These are phyloP conservation scores for Pangasius djambal DNA, from an alignment of 2,797 vertebrate genomes.

Conservation along the genomic window DNA sequence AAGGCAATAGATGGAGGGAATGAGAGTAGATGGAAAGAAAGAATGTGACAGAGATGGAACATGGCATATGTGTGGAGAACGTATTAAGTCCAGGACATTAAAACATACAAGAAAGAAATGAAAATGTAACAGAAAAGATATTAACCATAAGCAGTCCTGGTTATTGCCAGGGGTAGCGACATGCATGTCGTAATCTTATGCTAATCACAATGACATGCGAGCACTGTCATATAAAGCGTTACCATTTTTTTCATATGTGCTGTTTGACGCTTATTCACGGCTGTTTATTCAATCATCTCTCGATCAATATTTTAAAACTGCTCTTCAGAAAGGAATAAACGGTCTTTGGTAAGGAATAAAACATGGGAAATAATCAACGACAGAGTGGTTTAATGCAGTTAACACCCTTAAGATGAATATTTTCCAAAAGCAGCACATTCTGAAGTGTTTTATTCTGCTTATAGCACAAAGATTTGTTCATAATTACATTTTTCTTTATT, in stretches of 20 bases:
- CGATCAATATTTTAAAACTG: not conserved
- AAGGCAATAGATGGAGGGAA: slow-evolving; percentile 28
- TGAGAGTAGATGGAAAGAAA: slow-evolving; percentile 14
- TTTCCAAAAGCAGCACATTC: not conserved
- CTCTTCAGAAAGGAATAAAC: not conserved
- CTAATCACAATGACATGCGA: not conserved
- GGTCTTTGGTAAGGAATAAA: not conserved
- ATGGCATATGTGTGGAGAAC: not conserved
- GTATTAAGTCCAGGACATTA: slow-evolving; percentile 8
- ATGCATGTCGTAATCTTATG: not conserved
- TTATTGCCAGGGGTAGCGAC: not conserved
- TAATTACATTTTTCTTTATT: not conserved
- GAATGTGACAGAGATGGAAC: slow-evolving; percentile 13
- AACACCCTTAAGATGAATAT: not conserved
- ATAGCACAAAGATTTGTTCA: not conserved
- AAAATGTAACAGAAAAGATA: not conserved
- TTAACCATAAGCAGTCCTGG: not conserved
- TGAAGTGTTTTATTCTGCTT: not conserved
- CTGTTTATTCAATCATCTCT: not conserved
- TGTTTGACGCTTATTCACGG: not conserved
- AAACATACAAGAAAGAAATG: not conserved
- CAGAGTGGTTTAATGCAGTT: not conserved
- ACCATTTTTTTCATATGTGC: not conserved
- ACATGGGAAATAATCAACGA: not conserved
- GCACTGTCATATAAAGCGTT: not conserved